Base-by-base conservation (phyloP, 2,797 vertebrate genomes). In the Channa striata region DNA sequence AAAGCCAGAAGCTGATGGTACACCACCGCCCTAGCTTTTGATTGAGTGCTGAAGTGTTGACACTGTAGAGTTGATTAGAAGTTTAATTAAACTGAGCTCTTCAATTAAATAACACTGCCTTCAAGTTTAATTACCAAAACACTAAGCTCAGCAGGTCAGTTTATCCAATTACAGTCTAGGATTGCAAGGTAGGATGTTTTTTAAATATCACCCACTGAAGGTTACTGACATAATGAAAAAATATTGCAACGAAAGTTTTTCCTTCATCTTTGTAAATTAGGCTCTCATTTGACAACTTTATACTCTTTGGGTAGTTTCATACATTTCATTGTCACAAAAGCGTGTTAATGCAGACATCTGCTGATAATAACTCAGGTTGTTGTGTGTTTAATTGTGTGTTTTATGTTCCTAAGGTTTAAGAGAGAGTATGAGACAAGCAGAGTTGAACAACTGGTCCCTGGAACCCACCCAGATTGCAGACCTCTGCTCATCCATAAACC, bases 401-500 rank as follows among this genome's bases (percentile, higher is more conserved):
- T 56, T 56, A 14, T 79, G 16, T 51, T 52, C 51, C 40, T 11
- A 83, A 96, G 96, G 96, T 82, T 90, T 97, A 88, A 96, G 96
- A 92, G 96, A 97, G 87, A 97, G 96, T 80, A 97, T 97, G 96
- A 95, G 96, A 85, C 96, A 97, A 91, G 96, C 96, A 2, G 96
- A 97, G 90, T 89, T 97, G 83, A 97, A 96, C 93, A 97, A 97
- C 85, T 97, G 96, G 96, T 96, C 95, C 75, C 93, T 97, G 84
- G 96, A 97, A 89, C 95, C 96, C 69, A 95, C 95, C 83, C 96
- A 97, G 85, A 96, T 97, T 43, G 96, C 96, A 43, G 96, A 97
- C 92, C 95, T 97, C 74, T 97, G 96, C 93, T 96, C 96, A 64
- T 97, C 96, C 76, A 96, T 97, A 87, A 97, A 96, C 92, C 96